These are phyloP conservation scores for Chaetorhynchus papuensis DNA, from an alignment of 2,113 vertebrate species.

Conservation along the genomic window DNA sequence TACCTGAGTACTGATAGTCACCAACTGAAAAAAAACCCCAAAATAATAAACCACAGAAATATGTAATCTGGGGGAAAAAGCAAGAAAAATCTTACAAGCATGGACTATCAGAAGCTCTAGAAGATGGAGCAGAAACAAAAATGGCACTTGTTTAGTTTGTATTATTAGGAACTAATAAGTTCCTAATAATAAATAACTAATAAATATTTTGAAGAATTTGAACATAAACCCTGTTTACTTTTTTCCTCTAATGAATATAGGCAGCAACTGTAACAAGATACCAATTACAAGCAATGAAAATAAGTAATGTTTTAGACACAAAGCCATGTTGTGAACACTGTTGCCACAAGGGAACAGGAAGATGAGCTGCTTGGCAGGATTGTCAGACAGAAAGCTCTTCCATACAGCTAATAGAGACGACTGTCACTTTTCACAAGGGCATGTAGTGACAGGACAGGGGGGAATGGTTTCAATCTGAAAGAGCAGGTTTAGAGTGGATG, in stretches of 20 bases:
- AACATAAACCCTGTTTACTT: background rate
- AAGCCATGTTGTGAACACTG: background rate
- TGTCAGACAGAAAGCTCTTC: background rate
- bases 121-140: background rate
- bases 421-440: background rate
- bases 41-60: background rate
- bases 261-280: background rate
- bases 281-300: background rate
- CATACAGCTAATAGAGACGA: background rate
- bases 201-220: background rate
- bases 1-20: background rate
- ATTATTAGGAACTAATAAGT: background rate
- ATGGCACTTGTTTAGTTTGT: background rate
- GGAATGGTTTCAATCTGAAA: background rate
- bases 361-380: background rate
- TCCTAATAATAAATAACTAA: background rate
- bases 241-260: background rate
- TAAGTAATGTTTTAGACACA: background rate
- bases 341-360: background rate
- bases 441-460: background rate
- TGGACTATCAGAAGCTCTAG: background rate
- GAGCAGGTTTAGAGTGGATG: background rate
- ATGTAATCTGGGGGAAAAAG: fast-evolving
- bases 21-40: background rate
- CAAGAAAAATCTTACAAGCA: background rate